Base-by-base conservation (phyloP, 2,113 vertebrate species). In the Condylura cristata region DNA sequence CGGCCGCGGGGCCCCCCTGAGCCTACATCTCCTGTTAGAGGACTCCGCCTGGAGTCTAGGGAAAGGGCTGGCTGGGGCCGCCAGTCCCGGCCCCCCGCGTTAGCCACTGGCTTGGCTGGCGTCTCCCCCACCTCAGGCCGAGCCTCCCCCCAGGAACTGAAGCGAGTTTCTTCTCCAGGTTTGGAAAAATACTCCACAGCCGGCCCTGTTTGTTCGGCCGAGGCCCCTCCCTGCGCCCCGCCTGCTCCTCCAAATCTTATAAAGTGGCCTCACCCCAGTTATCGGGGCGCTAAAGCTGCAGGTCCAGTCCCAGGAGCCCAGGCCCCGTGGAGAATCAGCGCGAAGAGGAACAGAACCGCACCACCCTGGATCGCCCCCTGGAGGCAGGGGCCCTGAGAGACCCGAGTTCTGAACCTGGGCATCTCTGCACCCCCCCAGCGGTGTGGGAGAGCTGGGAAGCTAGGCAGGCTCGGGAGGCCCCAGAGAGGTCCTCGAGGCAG, bases 301-400 rank as follows among this genome's bases (percentile, higher is more conserved):
- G 58, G 9, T 11, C 58, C 44, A 58, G 66, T 74, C 86, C 60
- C 86, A 96, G 86, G 94, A 91, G 86, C 61, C 44, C 84, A 80
- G 63, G 90, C 75, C 71, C 75, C 94, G 39, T 71, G 81, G 92
- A 91, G 93, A 95, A 94, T 87, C 89, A 89, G 85, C 71, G 82
- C 60, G 53, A 79, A 60, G 63, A 60, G 53, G 46, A 84, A 61
- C 72, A 63, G 80, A 93, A 90, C 46, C 20, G 12, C n/a, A n/a
- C n/a, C n/a, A n/a, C n/a, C n/a, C n/a, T n/a, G n/a, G n/a, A n/a
- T n/a, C n/a, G n/a, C n/a, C n/a, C n/a, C n/a, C n/a, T n/a, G n/a
- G n/a, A n/a, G n/a, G n/a, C n/a, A n/a, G n/a, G n/a, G n/a, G n/a
- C n/a, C n/a, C n/a, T n/a, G n/a, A n/a, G n/a, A n/a, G n/a, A n/a